Percentiles rank a stretch among this genome's conserved stretches.
Evolutionary conservation across 2,797 vertebrate genomes (phyloP).

Genomic region (Podargus strigoides): DNA sequence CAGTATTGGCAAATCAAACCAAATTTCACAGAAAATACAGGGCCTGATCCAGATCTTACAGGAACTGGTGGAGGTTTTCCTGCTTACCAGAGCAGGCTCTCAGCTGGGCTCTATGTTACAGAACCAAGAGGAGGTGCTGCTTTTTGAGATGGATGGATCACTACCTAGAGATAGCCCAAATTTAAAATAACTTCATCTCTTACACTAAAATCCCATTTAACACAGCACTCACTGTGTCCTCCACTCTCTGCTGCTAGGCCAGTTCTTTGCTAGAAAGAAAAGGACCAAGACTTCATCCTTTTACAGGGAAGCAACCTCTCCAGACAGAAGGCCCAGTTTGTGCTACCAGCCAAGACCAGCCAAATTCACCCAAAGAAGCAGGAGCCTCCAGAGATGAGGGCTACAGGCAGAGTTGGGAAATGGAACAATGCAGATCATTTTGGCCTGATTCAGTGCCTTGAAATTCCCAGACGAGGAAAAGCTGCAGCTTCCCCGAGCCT

Average conservation of each 20-base stretch:
- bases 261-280: neutral
- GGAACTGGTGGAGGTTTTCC: neutral
- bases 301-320: neutral
- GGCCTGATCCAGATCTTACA: neutral
- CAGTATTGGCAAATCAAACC: neutral
- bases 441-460: neutral
- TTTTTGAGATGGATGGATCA: neutral
- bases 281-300: neutral
- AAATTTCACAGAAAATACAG: neutral
- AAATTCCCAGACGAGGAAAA: neutral
- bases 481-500: neutral
- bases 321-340: neutral
- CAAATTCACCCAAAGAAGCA: neutral
- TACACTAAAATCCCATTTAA: neutral
- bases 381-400: neutral
- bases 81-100: neutral
- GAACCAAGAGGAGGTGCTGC: neutral
- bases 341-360: neutral
- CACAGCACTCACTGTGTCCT: neutral
- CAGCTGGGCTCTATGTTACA: neutral
- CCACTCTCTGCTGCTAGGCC: neutral
- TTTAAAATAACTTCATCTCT: neutral
- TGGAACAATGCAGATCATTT: neutral
- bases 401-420: neutral
- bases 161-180: neutral